A percentile compares a stretch with the other conserved stretches of the same genome.
phyloP scores from a whole-genome alignment of 2,113 vertebrate genomes.

The Acrocephalus arundinaceus region DNA sequence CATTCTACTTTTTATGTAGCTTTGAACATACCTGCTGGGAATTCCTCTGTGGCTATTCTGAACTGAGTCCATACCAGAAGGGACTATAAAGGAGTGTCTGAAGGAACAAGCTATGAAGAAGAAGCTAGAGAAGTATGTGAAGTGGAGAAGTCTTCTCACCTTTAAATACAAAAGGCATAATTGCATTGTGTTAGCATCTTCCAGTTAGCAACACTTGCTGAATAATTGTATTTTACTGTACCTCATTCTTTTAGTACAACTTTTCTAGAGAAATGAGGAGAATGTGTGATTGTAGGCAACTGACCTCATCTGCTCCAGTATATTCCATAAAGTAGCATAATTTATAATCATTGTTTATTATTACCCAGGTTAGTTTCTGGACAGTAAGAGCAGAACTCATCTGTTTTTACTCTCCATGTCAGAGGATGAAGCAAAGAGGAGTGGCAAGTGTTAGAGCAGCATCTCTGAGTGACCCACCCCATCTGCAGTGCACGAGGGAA shows the following conservation, averaged over 20 bases:
- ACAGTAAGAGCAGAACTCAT: background rate
- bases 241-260: background rate
- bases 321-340: background rate
- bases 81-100: background rate
- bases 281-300: background rate
- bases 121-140: background rate
- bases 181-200: background rate
- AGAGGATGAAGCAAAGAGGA: background rate
- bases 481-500: accelerated
- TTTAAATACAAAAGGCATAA: background rate
- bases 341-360: background rate
- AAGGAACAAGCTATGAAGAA: background rate
- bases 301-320: background rate
- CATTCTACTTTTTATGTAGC: background rate
- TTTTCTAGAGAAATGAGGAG: background rate
- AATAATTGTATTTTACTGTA: background rate
- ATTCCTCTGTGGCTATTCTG: background rate
- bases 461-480: background rate
- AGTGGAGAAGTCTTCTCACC: background rate
- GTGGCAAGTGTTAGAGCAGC: background rate
- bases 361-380: background rate
- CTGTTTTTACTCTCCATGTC: background rate
- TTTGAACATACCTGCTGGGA: background rate
- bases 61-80: background rate
- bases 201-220: background rate